Evolutionary conservation across 2,113 vertebrate species (phyloP), one percentile per base, ranked within the genome.

Genomic region (Heliornis fulica): DNA sequence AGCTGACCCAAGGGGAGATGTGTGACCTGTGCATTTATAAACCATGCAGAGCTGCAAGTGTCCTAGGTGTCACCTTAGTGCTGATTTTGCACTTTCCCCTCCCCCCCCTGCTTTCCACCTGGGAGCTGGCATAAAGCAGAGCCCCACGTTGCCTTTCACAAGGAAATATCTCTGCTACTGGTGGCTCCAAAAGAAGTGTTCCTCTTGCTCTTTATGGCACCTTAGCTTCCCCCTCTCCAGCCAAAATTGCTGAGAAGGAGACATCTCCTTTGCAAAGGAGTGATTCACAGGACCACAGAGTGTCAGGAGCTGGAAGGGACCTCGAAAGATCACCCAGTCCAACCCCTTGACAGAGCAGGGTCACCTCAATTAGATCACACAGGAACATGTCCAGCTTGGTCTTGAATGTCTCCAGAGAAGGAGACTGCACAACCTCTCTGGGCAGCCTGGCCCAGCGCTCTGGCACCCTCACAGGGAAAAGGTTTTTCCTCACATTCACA

Each of bases 91-190:
- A 80, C 91, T 59, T 46, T 46, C 22, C 20, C 22, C 22, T 46
- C 22, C 46, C 21, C 46, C 71, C 74, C 38, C 68, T 31, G 23
- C 85, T 92, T 93, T 34, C 88, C 64, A 64, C 65, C 72, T 87
- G 93, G 90, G 93, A 93, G 82, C 31, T 10, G 60, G 90, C 66
- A 65, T 53, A 32, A 80, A 84, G 88, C 96, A 19, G 64, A 90
- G 60, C 40, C 91, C 59, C 3, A 0, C 48, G 61, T 46, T 40
- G 89, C 95, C 85, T 88, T 76, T 63, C 8, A 3, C 82, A 90
- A 92, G 85, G 93, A 96, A 91, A 94, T n/a, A 6, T 89, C 86
- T 92, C 93, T 86, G 96, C 95, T 61, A 0, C 90, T n/a, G 95
- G 17, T 78, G 45, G 70, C 86, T 70, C 87, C 66, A 15, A 25